phyloP scores from a whole-genome alignment of 2,797 vertebrate genomes.

The Eptatretus atami region DNA sequence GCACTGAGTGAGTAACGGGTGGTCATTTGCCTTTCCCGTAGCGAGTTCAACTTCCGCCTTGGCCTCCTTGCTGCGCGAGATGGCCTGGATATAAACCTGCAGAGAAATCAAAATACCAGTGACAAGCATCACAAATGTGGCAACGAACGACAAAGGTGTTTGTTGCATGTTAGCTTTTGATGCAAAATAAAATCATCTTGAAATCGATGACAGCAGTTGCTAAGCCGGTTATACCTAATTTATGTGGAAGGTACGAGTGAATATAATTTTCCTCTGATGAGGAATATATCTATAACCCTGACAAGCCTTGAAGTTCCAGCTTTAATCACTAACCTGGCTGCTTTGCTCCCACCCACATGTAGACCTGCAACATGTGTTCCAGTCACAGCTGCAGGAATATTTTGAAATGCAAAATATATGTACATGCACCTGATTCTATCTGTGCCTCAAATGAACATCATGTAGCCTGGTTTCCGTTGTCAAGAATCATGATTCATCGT shows the following conservation, averaged over 20 bases:
- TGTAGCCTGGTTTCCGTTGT: constrained; percentile 63
- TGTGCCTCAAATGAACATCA: too few relatives aligned
- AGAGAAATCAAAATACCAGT: background rate
- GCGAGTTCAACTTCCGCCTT: constrained; percentile 48
- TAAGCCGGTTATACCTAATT: too few relatives aligned
- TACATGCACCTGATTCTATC: too few relatives aligned
- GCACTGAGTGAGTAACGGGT: constrained; percentile 60
- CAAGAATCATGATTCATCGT: constrained; percentile 93
- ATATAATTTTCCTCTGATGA: too few relatives aligned
- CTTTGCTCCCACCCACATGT: constrained; percentile 99
- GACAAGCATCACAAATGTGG: too few relatives aligned
- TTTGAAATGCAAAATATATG: background rate
- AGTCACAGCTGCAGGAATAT: too few relatives aligned
- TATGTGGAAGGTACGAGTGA: too few relatives aligned
- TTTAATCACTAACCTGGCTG: constrained; percentile 97
- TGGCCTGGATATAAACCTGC: constrained; percentile 95
- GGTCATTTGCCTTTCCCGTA: constrained; percentile 82
- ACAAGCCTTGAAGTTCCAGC: constrained; percentile 77
- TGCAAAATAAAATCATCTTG: too few relatives aligned
- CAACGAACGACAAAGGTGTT: too few relatives aligned
- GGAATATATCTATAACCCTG: constrained; percentile 30
- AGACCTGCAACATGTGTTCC: constrained; percentile 26
- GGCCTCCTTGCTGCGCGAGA: constrained; percentile 49
- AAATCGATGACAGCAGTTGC: too few relatives aligned
- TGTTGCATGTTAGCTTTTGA: too few relatives aligned